Evolutionary conservation across 2,113 vertebrate species (phyloP).

Genomic region (Gymnarchus niloticus): DNA sequence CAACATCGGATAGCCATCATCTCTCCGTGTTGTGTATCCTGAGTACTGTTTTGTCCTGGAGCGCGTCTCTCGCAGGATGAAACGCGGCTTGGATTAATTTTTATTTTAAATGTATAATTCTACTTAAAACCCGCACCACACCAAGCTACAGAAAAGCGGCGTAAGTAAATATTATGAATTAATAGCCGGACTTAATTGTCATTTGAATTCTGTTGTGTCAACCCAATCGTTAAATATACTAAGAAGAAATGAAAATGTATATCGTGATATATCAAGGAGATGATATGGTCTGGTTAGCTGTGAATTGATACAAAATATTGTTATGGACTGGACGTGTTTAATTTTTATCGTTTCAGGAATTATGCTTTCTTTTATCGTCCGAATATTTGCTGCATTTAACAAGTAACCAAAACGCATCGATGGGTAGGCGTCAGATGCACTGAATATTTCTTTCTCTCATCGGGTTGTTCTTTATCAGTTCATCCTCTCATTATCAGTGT

Average conservation of each 20-base stretch:
- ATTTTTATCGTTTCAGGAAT: background rate
- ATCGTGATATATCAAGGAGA: background rate
- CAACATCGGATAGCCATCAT: slow-evolving; percentile 7
- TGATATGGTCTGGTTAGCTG: background rate
- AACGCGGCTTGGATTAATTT: slow-evolving; percentile 10
- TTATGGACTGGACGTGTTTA: background rate
- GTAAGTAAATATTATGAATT: slow-evolving; percentile 1
- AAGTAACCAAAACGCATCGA: background rate
- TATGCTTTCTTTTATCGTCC: background rate
- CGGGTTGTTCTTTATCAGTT: background rate
- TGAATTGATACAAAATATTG: background rate
- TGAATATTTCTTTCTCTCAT: background rate
- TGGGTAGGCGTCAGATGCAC: background rate
- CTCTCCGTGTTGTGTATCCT: background rate
- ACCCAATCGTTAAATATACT: background rate
- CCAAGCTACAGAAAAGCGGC: background rate
- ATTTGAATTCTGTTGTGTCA: background rate
- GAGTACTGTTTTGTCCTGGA: slow-evolving; percentile 28
- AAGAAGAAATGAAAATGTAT: background rate
- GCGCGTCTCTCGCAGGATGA: slow-evolving; percentile 45
- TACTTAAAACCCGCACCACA: background rate
- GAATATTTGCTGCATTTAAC: background rate
- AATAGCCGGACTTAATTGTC: slow-evolving; percentile 5
- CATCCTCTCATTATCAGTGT: background rate
- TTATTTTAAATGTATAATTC: background rate